A percentile compares a stretch with the other conserved stretches of the same genome.
Evolutionary conservation across 2,888 invertebrate species (phyloP).

Genomic region (Altica lythri): DNA sequence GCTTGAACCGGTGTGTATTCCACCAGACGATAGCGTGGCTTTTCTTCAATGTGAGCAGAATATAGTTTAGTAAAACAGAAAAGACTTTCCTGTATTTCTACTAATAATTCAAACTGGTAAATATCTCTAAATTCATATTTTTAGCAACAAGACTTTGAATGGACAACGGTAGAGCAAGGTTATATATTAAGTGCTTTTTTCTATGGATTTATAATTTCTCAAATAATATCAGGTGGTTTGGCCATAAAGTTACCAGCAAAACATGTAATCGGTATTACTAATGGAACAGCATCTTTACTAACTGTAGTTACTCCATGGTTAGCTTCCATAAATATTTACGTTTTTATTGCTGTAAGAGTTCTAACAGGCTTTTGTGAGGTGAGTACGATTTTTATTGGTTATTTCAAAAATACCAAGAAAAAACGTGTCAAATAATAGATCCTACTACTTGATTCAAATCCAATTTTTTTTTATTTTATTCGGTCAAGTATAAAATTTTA

Average conservation of each 20-base stretch:
- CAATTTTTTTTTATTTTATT: too few relatives aligned
- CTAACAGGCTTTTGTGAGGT: constrained; percentile 51
- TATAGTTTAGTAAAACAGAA: too few relatives aligned
- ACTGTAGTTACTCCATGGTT: constrained; percentile 17
- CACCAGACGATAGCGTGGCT: too few relatives aligned
- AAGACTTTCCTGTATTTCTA: too few relatives aligned
- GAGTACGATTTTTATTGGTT: too few relatives aligned
- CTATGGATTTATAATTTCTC: constrained; percentile 86
- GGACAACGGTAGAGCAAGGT: constrained; percentile 78
- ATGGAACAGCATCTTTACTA: constrained; percentile 16
- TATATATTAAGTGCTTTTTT: constrained; percentile 84
- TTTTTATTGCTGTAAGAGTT: constrained; percentile 70
- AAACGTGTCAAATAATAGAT: too few relatives aligned
- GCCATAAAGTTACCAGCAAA: constrained; percentile 74
- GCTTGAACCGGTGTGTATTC: too few relatives aligned
- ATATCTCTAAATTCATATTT: neutral
- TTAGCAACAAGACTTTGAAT: constrained; percentile 65
- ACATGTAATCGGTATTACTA: constrained; percentile 6
- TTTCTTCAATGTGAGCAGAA: too few relatives aligned
- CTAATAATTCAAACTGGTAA: too few relatives aligned
- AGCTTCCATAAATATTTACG: constrained; percentile 63
- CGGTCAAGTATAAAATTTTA: too few relatives aligned
- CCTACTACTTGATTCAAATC: too few relatives aligned
- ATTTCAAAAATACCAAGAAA: too few relatives aligned
- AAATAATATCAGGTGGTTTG: constrained; percentile 81